A percentile compares a stretch with the other conserved stretches of the same genome.
phyloP scores from a whole-genome alignment of 2,113 vertebrate genomes.

The Calypte anna region DNA sequence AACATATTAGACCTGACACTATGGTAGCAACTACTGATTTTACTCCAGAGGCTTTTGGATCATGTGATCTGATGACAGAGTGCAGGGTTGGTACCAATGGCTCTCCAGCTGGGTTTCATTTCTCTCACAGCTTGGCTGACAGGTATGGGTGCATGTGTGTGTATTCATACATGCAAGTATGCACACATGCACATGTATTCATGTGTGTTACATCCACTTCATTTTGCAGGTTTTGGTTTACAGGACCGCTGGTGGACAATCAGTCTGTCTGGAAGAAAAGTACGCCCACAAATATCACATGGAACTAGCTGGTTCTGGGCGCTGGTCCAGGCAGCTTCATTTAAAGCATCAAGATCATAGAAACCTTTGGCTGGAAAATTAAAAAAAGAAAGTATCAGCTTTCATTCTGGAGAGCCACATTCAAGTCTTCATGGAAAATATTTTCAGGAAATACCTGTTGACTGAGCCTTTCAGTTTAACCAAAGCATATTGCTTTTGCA shows the following conservation, averaged over 20 bases:
- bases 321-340: constrained; percentile 80
- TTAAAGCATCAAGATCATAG: constrained; percentile 82
- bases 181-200: background rate
- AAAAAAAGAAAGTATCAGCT: constrained; percentile 73
- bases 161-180: too few relatives aligned
- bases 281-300: constrained; percentile 80
- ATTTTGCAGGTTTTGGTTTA: constrained; percentile 73
- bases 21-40: background rate
- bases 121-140: background rate
- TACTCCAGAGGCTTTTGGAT: background rate
- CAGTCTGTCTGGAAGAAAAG: constrained; percentile 84
- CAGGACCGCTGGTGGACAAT: constrained; percentile 81
- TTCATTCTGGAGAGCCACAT: constrained; percentile 73
- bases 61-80: background rate
- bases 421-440: constrained; percentile 78
- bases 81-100: background rate
- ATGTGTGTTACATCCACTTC: constrained; percentile 18
- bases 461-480: constrained; percentile 77
- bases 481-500: constrained; percentile 70
- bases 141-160: background rate
- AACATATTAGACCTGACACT: background rate
- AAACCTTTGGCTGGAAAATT: constrained; percentile 81
- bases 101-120: constrained; percentile 24
- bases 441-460: constrained; percentile 84
- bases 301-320: constrained; percentile 82